A percentile compares a stretch with the other conserved stretches of the same genome.
Conservation (phyloP, 2,113 vertebrate species). For the Lates calcarifer region DNA sequence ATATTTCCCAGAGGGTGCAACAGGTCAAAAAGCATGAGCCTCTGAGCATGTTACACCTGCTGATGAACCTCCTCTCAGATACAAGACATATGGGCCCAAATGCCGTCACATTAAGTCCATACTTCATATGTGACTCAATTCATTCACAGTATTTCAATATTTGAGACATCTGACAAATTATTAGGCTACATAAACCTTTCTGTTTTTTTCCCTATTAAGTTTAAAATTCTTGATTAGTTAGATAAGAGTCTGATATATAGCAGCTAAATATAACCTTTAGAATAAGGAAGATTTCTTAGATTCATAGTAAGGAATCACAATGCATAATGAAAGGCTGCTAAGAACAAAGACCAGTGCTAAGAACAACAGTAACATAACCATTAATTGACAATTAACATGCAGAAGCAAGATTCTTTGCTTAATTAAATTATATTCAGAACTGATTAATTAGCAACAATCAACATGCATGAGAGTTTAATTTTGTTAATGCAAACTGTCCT, state of each 20-base stretch:
- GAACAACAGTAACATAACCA: conserved; percentile 1
- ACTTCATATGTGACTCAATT: too few species aligned
- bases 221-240: neutral
- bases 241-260: neutral
- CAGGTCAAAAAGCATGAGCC: neutral
- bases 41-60: neutral
- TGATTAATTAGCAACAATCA: conserved; percentile 45
- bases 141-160: too few species aligned
- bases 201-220: too few species aligned
- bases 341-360: neutral
- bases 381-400: conserved; percentile 35
- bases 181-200: too few species aligned
- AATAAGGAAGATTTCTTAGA: neutral
- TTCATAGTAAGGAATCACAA: neutral
- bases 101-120: too few species aligned
- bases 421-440: conserved; percentile 43
- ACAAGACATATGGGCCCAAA: too few species aligned
- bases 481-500: conserved; percentile 77
- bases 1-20: neutral
- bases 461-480: conserved; percentile 35
- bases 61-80: neutral
- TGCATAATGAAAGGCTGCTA: neutral
- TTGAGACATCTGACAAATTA: too few species aligned
- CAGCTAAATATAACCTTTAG: too few species aligned
- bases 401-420: conserved; percentile 15